These are phyloP conservation scores for Mastomys natalensis DNA, from an alignment of 2,113 vertebrate species.

Conservation along the genomic window DNA sequence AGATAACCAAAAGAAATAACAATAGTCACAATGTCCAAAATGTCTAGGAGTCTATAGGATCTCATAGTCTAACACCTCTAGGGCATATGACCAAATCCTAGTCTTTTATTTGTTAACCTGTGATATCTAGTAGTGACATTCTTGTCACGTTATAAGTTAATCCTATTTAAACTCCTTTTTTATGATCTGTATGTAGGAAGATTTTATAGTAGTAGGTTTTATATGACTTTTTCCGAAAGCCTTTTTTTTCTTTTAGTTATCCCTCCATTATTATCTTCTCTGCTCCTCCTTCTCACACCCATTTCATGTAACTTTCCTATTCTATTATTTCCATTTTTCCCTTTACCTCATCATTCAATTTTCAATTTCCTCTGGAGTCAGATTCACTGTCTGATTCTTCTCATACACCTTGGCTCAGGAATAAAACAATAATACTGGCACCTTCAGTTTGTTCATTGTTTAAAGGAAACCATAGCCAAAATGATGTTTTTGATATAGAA, in stretches of 20 bases:
- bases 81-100: background rate
- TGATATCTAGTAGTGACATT: background rate
- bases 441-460: background rate
- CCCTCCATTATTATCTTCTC: background rate
- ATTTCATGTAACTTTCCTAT: background rate
- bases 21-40: no score
- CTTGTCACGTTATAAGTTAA: background rate
- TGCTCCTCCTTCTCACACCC: background rate
- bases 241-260: background rate
- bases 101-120: background rate
- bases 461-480: background rate
- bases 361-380: background rate
- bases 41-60: background rate
- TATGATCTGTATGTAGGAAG: background rate
- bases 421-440: background rate
- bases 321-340: background rate
- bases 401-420: background rate
- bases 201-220: background rate
- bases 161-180: background rate
- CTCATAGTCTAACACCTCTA: background rate
- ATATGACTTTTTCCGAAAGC: background rate
- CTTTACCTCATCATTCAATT: background rate
- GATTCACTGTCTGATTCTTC: constrained; percentile 8
- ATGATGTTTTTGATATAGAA: background rate
- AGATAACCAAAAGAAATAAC: background rate